These are phyloP conservation scores for Pterois miles DNA, from an alignment of 2,797 vertebrate genomes.

Conservation along the genomic window DNA sequence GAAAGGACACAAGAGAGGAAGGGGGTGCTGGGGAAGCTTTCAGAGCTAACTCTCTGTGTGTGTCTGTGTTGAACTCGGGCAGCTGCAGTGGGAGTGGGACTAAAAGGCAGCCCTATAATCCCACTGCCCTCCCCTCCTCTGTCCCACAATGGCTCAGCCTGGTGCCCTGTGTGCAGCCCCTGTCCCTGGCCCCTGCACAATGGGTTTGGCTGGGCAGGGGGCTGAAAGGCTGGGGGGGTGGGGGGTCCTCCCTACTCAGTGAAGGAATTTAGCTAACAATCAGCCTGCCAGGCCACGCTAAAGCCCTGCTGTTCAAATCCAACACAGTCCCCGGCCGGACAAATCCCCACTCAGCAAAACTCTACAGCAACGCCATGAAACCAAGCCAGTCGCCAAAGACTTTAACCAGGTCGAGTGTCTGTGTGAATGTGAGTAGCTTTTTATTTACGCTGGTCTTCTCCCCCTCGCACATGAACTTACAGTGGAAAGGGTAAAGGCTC, in stretches of 20 bases:
- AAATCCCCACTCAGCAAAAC: slow-evolving; percentile 64
- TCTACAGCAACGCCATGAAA: slow-evolving; percentile 41
- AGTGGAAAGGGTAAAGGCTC: slow-evolving; percentile 75
- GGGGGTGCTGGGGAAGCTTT: slow-evolving; percentile 39
- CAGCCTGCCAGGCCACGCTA: slow-evolving; percentile 59
- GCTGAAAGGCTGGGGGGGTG: slow-evolving; percentile 35
- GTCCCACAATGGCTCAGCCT: slow-evolving; percentile 72
- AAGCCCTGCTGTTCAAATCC: slow-evolving; percentile 62
- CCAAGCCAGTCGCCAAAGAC: slow-evolving; percentile 30
- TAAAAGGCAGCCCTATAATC: slow-evolving; percentile 78
- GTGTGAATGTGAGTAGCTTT: slow-evolving; percentile 45
- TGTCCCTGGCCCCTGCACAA: slow-evolving; percentile 74
- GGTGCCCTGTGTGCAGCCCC: slow-evolving; percentile 70
- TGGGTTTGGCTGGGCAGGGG: slow-evolving; percentile 66
- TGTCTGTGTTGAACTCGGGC: slow-evolving; percentile 64
- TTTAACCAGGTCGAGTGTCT: slow-evolving; percentile 54
- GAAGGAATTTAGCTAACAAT: slow-evolving; percentile 80
- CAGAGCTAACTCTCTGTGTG: slow-evolving; percentile 46
- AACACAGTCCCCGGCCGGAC: slow-evolving; percentile 49
- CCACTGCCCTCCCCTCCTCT: slow-evolving; percentile 50
- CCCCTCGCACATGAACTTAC: slow-evolving; percentile 69
- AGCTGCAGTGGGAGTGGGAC: slow-evolving; percentile 69
- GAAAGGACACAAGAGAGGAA: slow-evolving; percentile 38
- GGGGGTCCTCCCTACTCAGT: slow-evolving; percentile 67
- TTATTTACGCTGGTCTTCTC: slow-evolving; percentile 69